These are phyloP conservation scores for Zaprionus camerounensis DNA, from an alignment of 1,140 invertebrate species.

Conservation along the genomic window DNA sequence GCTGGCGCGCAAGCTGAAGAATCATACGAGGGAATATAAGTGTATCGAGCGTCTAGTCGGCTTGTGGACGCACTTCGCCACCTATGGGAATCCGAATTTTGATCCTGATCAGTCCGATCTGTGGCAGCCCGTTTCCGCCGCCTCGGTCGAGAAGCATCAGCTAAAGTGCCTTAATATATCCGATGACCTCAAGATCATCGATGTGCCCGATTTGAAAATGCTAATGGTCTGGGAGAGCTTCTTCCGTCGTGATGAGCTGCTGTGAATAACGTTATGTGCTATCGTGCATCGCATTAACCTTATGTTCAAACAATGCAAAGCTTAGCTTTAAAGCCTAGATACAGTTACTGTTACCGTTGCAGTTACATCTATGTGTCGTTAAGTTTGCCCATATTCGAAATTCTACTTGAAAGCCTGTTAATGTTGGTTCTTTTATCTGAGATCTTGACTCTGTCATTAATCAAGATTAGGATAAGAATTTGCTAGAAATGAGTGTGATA, in stretches of 20 bases:
- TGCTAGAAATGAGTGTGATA: conserved; percentile 9
- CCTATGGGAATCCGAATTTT: conserved; percentile 81
- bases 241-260: conserved; percentile 69
- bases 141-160: conserved; percentile 67
- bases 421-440: conserved; percentile 47
- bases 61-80: conserved; percentile 85
- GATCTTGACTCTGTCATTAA: conserved; percentile 2
- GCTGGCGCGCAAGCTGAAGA: conserved; percentile 84
- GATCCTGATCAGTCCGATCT: conserved; percentile 72
- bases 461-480: conserved; percentile 1
- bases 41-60: conserved; percentile 82
- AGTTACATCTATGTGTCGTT: conserved; percentile 54
- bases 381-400: conserved; percentile 58
- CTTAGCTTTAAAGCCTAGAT: conserved; percentile 56
- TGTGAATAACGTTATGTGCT: conserved; percentile 44
- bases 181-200: conserved; percentile 81
- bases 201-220: conserved; percentile 84
- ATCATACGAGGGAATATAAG: conserved; percentile 78
- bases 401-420: conserved; percentile 51
- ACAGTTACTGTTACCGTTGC: conserved; percentile 27
- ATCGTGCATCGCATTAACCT: conserved; percentile 54
- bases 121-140: conserved; percentile 67
- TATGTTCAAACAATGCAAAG: conserved; percentile 71
- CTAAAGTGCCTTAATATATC: conserved; percentile 85
- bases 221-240: conserved; percentile 85